A percentile compares a stretch with the other conserved stretches of the same genome.
Evolutionary conservation across 2,113 vertebrate genomes (phyloP).

Genomic region (Rhinopomastus cyanomelas): DNA sequence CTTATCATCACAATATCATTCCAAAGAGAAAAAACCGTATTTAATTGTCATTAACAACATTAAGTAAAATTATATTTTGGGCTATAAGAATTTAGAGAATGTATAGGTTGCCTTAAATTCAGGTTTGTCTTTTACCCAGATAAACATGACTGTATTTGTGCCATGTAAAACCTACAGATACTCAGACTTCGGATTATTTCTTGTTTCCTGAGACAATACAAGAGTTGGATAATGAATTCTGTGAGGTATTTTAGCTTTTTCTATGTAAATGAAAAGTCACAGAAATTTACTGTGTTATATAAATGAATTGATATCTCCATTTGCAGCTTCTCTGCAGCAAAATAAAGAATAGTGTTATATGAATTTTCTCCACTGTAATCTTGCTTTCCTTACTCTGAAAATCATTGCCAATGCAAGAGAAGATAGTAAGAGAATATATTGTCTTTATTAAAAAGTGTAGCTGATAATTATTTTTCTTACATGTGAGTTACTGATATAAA

Average conservation of each 20-base stretch:
- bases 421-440: not conserved
- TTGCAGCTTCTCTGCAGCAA: not conserved
- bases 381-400: not conserved
- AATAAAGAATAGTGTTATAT: not conserved
- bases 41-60: not conserved
- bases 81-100: not conserved
- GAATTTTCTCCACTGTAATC: not conserved
- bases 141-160: not conserved
- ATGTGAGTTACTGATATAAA: not conserved
- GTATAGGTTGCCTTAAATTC: not conserved
- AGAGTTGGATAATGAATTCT: not conserved
- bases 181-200: not conserved
- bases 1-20: not conserved
- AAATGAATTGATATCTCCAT: not conserved
- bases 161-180: not conserved
- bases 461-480: constrained; percentile 1
- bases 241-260: not conserved
- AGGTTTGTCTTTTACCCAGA: not conserved
- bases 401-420: not conserved
- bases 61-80: not conserved
- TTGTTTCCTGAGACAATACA: not conserved
- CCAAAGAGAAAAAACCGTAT: not conserved
- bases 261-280: not conserved
- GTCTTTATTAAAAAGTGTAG: not conserved
- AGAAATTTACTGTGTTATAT: not conserved